A percentile compares a stretch with the other conserved stretches of the same genome.
phyloP scores from a whole-genome alignment of 2,113 vertebrate species.

The Silurus glanis region DNA sequence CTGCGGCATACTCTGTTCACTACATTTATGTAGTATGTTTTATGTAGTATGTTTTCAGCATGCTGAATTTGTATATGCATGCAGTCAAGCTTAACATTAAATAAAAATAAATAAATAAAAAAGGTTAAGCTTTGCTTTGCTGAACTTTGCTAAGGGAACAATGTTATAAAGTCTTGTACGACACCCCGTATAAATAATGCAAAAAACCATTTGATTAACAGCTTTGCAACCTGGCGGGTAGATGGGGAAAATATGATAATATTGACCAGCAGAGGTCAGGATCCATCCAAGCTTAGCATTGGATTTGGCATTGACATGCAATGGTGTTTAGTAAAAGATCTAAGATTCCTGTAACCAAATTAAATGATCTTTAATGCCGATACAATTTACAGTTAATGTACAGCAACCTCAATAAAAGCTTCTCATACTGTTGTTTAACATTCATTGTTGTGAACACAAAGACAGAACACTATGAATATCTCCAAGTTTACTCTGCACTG shows the following conservation, averaged over 20 bases:
- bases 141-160: not conserved
- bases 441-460: not conserved
- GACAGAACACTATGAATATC: not conserved
- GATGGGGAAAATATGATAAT: not conserved
- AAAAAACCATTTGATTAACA: not conserved
- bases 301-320: not conserved
- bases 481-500: not conserved
- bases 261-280: conserved; percentile 2
- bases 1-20: not conserved
- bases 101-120: no score
- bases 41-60: not conserved
- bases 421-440: not conserved
- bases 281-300: not conserved
- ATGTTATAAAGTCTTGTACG: not conserved
- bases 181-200: not conserved
- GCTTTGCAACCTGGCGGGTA: not conserved
- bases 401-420: not conserved
- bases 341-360: not conserved
- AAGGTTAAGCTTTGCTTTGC: not conserved
- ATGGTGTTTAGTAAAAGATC: not conserved
- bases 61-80: not conserved
- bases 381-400: not conserved
- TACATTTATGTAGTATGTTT: not conserved
- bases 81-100: not conserved
- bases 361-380: not conserved